Conservation (phyloP, 2,113 vertebrate genomes). For the Colinus virginianus region DNA sequence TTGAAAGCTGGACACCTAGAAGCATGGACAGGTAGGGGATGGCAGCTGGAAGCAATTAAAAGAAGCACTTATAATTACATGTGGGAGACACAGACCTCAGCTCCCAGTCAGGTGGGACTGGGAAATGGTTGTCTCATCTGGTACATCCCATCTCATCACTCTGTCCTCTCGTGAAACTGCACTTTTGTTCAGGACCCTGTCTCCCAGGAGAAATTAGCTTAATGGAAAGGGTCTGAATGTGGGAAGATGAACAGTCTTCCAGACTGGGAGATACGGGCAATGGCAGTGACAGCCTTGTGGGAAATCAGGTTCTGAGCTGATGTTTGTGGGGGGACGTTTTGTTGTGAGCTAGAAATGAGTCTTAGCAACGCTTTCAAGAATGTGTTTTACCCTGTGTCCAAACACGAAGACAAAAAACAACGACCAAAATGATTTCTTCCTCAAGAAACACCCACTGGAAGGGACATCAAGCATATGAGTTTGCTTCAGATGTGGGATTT, state of each 20-base stretch:
- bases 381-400: neutral
- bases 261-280: accelerated
- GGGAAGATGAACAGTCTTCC: neutral
- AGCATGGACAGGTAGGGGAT: neutral
- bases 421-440: too few species aligned
- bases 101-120: neutral
- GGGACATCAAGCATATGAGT: neutral
- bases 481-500: accelerated
- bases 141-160: neutral
- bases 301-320: accelerated
- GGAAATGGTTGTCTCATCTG: neutral
- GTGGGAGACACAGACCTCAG: neutral
- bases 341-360: neutral
- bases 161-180: neutral
- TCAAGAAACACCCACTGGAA: accelerated
- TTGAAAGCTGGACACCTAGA: neutral
- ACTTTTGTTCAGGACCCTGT: neutral
- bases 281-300: accelerated
- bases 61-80: neutral
- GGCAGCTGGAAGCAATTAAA: neutral
- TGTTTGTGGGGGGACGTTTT: accelerated
- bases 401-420: neutral
- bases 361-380: neutral
- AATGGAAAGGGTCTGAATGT: accelerated
- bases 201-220: too few species aligned